Percentiles rank a stretch among this genome's conserved stretches.
These are phyloP conservation scores for Cephonodes hylas DNA, from an alignment of 2,888 invertebrate species.

Conservation along the genomic window DNA sequence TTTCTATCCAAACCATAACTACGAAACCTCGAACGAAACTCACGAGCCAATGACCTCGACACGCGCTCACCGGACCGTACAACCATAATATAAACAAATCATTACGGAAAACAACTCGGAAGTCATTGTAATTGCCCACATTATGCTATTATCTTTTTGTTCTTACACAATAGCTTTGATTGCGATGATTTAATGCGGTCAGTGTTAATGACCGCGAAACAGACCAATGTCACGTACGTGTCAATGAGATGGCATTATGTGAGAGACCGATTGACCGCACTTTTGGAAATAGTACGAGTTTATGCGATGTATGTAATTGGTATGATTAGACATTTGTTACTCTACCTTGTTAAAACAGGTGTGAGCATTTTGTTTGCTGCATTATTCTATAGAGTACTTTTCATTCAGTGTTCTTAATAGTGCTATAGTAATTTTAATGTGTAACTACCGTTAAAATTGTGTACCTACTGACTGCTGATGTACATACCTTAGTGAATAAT, in stretches of 20 bases:
- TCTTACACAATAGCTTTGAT: background rate
- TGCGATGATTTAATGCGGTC: background rate
- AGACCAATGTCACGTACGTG: background rate
- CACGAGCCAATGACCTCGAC: slow-evolving; percentile 12
- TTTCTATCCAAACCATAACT: background rate
- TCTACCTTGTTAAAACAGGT: too few species aligned
- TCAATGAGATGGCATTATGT: background rate
- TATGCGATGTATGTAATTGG: too few species aligned
- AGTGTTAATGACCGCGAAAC: slow-evolving; percentile 4
- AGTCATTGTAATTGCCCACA: background rate
- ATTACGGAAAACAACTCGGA: slow-evolving; percentile 9
- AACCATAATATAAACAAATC: slow-evolving; percentile 9
- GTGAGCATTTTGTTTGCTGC: too few species aligned
- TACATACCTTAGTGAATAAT: too few species aligned
- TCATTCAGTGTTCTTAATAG: too few species aligned
- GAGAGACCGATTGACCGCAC: background rate
- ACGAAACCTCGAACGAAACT: slow-evolving; percentile 14
- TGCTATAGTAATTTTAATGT: too few species aligned
- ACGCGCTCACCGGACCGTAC: slow-evolving; percentile 17
- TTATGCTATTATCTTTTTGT: background rate
- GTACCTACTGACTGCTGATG: too few species aligned
- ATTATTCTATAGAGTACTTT: too few species aligned
- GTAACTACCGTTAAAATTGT: too few species aligned
- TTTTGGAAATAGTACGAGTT: too few species aligned
- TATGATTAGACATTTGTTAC: too few species aligned